Conservation (phyloP, 2,113 vertebrate genomes). For the Tylochromis polylepis region DNA sequence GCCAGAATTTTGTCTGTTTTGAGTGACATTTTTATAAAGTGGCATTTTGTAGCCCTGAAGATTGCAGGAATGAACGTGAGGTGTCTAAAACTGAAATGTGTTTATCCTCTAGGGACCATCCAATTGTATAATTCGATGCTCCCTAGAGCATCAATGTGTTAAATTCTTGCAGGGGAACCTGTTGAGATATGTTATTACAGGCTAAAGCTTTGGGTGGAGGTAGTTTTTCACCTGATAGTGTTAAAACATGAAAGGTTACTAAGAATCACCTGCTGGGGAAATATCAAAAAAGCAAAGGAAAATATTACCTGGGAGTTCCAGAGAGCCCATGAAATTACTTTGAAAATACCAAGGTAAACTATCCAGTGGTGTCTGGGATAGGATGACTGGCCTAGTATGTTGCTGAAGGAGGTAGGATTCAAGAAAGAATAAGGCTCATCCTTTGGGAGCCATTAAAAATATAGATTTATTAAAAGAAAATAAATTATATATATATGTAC, state of each 20-base stretch:
- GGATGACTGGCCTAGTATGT: not conserved
- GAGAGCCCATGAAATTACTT: not conserved
- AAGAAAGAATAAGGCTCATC: not conserved
- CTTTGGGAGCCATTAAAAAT: not conserved
- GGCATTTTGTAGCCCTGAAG: not conserved
- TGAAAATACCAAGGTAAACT: not conserved
- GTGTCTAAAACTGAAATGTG: not conserved
- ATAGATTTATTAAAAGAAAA: not conserved
- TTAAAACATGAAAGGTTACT: not conserved
- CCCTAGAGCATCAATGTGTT: not conserved
- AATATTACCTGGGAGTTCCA: not conserved
- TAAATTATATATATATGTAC: not conserved
- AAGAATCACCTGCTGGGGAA: not conserved
- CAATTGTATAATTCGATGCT: not conserved
- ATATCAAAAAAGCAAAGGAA: not conserved
- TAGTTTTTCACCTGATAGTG: not conserved
- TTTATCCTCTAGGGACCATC: not conserved
- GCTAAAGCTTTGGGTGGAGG: not conserved
- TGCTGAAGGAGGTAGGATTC: not conserved
- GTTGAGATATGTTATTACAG: not conserved
- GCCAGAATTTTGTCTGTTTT: not conserved
- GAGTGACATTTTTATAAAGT: not conserved
- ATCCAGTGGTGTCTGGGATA: not conserved
- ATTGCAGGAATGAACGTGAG: not conserved
- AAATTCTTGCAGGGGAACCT: not conserved